Conservation (phyloP, 2,113 vertebrate genomes). For the Actinemys pallida region DNA sequence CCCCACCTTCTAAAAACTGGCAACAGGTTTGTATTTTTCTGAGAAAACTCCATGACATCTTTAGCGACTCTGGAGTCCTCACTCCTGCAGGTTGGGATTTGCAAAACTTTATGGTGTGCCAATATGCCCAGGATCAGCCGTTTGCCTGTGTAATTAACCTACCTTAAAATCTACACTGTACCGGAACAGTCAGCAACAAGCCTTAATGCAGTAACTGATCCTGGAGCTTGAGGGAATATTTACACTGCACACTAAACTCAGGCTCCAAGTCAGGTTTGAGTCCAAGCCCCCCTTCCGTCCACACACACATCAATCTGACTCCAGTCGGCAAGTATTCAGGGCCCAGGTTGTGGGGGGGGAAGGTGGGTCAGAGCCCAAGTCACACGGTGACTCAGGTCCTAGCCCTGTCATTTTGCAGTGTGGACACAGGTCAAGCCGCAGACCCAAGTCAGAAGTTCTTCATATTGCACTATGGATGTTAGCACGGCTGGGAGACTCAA, state of each 20-base stretch:
- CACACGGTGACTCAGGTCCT: background rate
- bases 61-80: background rate
- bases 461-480: too few relatives aligned
- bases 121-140: background rate
- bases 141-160: background rate
- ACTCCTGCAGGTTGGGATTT: background rate
- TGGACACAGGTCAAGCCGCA: background rate
- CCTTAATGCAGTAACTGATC: background rate
- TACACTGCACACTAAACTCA: background rate
- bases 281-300: background rate
- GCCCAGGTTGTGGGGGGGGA: background rate
- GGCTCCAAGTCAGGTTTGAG: background rate
- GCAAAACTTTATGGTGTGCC: background rate
- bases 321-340: background rate
- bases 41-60: background rate
- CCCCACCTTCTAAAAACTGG: background rate
- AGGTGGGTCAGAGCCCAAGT: background rate
- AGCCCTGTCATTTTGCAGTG: background rate
- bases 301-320: background rate
- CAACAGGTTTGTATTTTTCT: background rate
- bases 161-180: background rate
- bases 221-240: background rate
- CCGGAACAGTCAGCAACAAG: background rate
- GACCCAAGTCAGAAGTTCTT: background rate
- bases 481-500: background rate